These are phyloP conservation scores for Okamejei kenojei DNA, from an alignment of 2,797 vertebrate genomes.

Conservation along the genomic window DNA sequence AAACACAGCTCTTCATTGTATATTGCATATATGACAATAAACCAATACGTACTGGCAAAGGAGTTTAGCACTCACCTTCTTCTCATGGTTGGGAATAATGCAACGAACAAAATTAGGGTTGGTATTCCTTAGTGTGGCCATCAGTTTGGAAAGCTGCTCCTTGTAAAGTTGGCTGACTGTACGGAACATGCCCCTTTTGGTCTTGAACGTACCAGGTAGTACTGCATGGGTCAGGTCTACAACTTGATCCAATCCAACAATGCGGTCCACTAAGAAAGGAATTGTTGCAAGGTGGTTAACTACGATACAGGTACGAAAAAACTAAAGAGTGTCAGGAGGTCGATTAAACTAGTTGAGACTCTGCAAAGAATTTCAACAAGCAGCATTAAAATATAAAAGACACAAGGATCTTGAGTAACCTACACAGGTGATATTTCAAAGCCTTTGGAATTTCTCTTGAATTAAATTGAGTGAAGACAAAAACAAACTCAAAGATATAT, in stretches of 20 bases:
- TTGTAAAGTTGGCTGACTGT: slow-evolving; percentile 98
- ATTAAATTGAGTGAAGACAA: neutral
- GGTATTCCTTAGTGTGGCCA: slow-evolving; percentile 94
- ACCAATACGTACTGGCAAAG: no score
- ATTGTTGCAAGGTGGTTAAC: slow-evolving; percentile 23
- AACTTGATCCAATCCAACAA: slow-evolving; percentile 94
- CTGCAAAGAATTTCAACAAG: neutral
- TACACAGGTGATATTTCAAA: slow-evolving; percentile 23
- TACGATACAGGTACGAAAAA: neutral
- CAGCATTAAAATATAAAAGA: neutral
- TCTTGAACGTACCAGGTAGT: slow-evolving; percentile 87
- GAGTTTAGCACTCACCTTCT: slow-evolving; percentile 67
- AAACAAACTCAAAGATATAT: neutral
- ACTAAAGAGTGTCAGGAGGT: neutral
- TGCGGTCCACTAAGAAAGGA: slow-evolving; percentile 78
- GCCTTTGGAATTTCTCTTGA: neutral
- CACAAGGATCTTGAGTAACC: slow-evolving; percentile 4
- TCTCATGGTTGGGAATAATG: slow-evolving; percentile 98
- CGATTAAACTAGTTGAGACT: neutral
- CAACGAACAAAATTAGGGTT: slow-evolving; percentile 98
- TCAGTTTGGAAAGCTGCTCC: slow-evolving; percentile 93
- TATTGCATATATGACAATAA: no score
- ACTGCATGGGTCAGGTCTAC: slow-evolving; percentile 85
- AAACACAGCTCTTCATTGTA: no score
- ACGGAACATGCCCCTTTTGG: slow-evolving; percentile 95